These are phyloP conservation scores for Meloidogyne hapla DNA, from an alignment of 1,140 invertebrate species.

Conservation along the genomic window DNA sequence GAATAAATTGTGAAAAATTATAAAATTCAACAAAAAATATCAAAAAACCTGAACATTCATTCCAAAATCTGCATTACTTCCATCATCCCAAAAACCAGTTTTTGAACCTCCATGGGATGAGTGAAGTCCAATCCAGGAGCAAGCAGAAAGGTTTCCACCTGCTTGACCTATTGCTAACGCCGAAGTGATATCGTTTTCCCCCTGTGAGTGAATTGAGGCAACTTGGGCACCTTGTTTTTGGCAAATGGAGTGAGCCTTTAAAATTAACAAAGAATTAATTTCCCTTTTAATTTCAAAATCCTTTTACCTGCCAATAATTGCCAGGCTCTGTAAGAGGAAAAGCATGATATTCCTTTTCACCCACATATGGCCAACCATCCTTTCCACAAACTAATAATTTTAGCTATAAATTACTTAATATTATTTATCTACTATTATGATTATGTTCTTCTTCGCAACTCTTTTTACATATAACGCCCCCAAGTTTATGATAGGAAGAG, in stretches of 20 bases:
- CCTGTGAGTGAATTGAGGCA: background rate
- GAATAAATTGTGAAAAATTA: too few relatives aligned
- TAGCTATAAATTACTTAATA: too few relatives aligned
- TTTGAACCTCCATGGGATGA: background rate
- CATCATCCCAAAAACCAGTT: background rate
- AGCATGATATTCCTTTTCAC: background rate
- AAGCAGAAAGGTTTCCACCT: background rate
- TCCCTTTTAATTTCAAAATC: too few relatives aligned
- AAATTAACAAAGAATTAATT: too few relatives aligned
- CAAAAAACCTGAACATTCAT: background rate
- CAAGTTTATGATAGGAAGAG: background rate
- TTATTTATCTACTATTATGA: background rate
- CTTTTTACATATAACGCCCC: background rate
- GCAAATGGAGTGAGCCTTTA: background rate
- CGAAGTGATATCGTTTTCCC: background rate
- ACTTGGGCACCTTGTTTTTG: background rate
- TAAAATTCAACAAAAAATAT: too few relatives aligned
- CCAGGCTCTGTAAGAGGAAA: background rate
- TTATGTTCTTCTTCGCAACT: background rate
- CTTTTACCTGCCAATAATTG: conserved; percentile 1
- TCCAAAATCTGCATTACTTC: background rate
- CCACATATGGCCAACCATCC: background rate
- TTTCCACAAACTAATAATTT: background rate
- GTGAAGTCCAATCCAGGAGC: background rate
- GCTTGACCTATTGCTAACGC: background rate